A percentile compares a stretch with the other conserved stretches of the same genome.
Evolutionary conservation across 2,797 vertebrate species (phyloP).

Genomic region (Buphagus erythrorhynchus): DNA sequence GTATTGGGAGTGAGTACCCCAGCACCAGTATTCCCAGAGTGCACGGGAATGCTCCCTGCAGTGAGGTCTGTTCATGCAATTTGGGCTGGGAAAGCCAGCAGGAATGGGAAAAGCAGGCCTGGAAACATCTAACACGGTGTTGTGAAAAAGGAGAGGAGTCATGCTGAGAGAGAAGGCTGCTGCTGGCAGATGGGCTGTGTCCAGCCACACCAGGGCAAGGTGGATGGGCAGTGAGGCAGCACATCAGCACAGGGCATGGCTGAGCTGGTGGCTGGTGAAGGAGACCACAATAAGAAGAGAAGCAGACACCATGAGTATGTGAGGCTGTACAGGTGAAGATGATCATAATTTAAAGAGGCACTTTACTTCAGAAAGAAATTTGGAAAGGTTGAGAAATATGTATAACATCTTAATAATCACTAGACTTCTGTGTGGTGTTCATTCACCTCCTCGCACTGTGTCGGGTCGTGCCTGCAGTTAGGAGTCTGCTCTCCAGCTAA

Average conservation of each 20-base stretch:
- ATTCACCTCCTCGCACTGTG: accelerated
- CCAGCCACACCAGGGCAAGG: background rate
- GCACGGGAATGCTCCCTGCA: background rate
- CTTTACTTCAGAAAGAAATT: background rate
- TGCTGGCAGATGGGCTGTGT: background rate
- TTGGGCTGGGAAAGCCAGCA: background rate
- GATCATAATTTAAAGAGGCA: background rate
- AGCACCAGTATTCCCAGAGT: background rate
- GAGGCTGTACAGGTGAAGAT: background rate
- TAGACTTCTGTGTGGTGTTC: background rate
- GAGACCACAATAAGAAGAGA: background rate
- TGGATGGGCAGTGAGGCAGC: background rate
- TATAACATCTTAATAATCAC: background rate
- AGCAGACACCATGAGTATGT: background rate
- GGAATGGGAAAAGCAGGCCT: constrained; percentile 33
- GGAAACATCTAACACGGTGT: background rate
- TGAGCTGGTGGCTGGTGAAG: background rate
- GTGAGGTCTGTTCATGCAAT: background rate
- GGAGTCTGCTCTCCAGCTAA: background rate
- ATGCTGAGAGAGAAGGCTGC: background rate
- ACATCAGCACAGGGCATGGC: accelerated
- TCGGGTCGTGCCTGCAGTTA: background rate
- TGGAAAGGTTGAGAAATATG: background rate
- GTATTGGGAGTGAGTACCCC: accelerated
- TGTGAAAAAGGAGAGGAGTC: background rate